Base-by-base conservation (phyloP, 2,797 vertebrate genomes). In the Cichlasoma orientale region DNA sequence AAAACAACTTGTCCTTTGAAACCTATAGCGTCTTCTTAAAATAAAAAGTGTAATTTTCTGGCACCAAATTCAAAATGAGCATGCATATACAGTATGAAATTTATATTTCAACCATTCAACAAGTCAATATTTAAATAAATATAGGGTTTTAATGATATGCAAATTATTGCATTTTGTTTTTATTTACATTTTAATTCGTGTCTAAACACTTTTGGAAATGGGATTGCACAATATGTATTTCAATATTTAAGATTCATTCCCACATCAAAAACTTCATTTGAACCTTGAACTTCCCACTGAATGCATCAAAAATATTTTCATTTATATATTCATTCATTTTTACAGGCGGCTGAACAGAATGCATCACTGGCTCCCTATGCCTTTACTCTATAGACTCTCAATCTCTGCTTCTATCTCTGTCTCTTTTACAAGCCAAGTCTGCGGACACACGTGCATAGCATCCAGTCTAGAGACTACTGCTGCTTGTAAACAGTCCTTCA, bases 281-380 rank as follows among this genome's bases (percentile, higher is more conserved):
- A 82, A 85, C 74, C 77, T 54, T 69, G 79, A 77, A 72, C 73
- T 80, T 79, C 58, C 61, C 3, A 56, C 71, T 57, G 72, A 86
- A 86, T 76, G 33, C 72, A 85, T 82, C 53, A 77, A 71, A 83
- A 75, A 63, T 70, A 82, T 80, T 85, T 82, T 61, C 80, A 87
- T 90, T 89, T 86, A 87, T 85, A 79, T 84, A 89, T 85, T 82
- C 82, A 85, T 86, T 84, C 75, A 79, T 85, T 90, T 83, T 87
- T 78, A 83, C 80, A 79, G 81, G 25, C n/a, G 54, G 29, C 47
- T 82, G 83, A 87, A 77, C 70, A 82, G 72, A 84, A 82, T 75
- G 75, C 82, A 80, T 82, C 21, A 85, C 61, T 72, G 56, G 76
- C 13, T 74, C 63, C 41, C 41, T 68, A 68, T 68, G 75, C 61